These are phyloP conservation scores for crab-eating macaque (Macaca fascicularis) DNA, from an alignment of 2,113 vertebrate species.

Conservation along the genomic window DNA sequence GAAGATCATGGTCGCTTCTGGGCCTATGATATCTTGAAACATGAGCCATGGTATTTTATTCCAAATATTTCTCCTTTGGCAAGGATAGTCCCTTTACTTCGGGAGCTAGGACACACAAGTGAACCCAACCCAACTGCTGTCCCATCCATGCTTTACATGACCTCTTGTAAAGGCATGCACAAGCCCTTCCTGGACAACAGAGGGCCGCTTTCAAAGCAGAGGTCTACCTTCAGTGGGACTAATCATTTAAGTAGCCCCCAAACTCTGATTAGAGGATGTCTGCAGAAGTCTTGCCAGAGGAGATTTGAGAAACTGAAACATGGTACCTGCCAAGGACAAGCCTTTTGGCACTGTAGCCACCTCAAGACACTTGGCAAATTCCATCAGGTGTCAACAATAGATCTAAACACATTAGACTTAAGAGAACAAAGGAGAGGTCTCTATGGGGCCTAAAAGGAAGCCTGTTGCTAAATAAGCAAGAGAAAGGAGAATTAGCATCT, in stretches of 20 bases:
- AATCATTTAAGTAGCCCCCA: slow-evolving; percentile 75
- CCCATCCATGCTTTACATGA: neutral
- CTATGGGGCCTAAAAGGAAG: neutral
- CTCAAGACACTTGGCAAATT: slow-evolving; percentile 51
- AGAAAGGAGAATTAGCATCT: neutral
- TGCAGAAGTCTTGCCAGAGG: slow-evolving; percentile 71
- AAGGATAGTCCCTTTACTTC: neutral
- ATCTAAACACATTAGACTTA: neutral
- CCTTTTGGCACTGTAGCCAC: slow-evolving; percentile 4
- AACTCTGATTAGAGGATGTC: slow-evolving; percentile 88
- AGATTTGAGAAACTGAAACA: slow-evolving; percentile 79
- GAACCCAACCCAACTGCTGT: neutral
- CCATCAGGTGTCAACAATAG: neutral
- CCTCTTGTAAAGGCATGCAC: neutral
- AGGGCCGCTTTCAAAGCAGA: slow-evolving; percentile 39
- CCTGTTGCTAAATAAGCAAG: neutral
- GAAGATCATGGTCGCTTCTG: neutral
- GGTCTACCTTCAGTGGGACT: slow-evolving; percentile 82
- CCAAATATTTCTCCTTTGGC: neutral
- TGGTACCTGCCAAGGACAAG: neutral
- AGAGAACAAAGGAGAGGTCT: neutral
- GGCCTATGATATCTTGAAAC: slow-evolving; percentile 17
- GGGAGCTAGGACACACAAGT: neutral
- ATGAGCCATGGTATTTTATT: neutral
- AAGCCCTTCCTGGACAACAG: neutral